phyloP scores from a whole-genome alignment of 2,888 invertebrate genomes.

The Spilosoma lubricipeda region DNA sequence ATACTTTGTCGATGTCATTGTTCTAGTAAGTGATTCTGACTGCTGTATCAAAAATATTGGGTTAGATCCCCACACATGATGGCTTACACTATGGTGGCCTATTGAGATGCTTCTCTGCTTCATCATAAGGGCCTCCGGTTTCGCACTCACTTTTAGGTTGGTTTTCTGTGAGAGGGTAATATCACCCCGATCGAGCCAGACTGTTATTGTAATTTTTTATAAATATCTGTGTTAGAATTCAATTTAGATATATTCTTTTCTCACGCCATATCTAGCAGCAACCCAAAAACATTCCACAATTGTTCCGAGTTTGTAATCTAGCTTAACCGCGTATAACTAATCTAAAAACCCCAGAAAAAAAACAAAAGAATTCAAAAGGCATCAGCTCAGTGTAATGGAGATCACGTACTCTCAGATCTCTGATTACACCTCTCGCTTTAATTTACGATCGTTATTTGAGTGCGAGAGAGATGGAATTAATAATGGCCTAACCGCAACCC shows the following conservation, averaged over 20 bases:
- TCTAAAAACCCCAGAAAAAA: constrained; percentile 71
- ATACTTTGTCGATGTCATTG: too few species aligned
- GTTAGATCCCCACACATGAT: too few species aligned
- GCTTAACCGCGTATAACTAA: constrained; percentile 72
- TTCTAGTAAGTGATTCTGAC: neutral
- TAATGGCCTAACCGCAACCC: constrained; percentile 81
- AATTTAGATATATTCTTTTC: constrained; percentile 25
- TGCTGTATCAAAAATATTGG: neutral
- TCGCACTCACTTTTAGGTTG: too few species aligned
- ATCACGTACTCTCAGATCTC: constrained; percentile 80
- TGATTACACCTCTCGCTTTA: constrained; percentile 77
- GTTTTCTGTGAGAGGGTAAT: too few species aligned
- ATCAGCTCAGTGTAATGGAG: constrained; percentile 81
- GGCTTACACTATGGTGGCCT: too few species aligned
- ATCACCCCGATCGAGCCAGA: too few species aligned
- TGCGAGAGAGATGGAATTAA: constrained; percentile 78
- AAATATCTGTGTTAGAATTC: constrained; percentile 2
- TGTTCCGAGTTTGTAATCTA: constrained; percentile 58
- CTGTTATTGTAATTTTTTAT: too few species aligned
- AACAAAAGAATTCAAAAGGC: constrained; percentile 79
- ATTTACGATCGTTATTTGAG: constrained; percentile 64
- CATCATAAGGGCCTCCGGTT: too few species aligned
- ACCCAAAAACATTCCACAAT: constrained; percentile 50
- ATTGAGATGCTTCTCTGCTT: too few species aligned
- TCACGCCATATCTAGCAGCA: constrained; percentile 36